These are phyloP conservation scores for Eufriesea mexicana DNA, from an alignment of 1,140 invertebrate species.

Conservation along the genomic window DNA sequence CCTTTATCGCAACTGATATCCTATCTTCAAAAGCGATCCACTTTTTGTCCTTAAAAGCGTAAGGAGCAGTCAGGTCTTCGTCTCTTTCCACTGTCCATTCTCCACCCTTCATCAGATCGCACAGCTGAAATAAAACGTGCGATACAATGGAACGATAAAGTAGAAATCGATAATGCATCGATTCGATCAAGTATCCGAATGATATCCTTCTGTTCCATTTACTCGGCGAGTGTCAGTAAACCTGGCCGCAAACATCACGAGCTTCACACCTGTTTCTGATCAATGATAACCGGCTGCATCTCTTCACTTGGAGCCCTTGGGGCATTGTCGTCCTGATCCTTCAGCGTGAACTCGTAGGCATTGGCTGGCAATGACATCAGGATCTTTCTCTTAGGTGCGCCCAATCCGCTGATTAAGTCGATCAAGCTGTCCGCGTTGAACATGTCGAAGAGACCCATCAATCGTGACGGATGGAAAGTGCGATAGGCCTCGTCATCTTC, in stretches of 20 bases:
- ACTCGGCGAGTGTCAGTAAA: neutral
- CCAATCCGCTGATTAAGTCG: conserved; percentile 88
- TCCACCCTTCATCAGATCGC: conserved; percentile 84
- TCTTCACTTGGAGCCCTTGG: conserved; percentile 86
- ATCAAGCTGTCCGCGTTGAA: conserved; percentile 90
- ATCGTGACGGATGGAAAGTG: conserved; percentile 89
- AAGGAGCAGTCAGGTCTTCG: conserved; percentile 90
- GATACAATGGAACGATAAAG: too few relatives aligned
- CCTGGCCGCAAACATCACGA: neutral
- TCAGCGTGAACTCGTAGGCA: conserved; percentile 86
- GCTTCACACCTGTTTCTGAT: conserved; percentile 83
- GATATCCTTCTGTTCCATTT: too few relatives aligned
- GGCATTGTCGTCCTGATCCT: conserved; percentile 85
- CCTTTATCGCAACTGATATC: conserved; percentile 88
- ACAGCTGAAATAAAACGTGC: conserved; percentile 80
- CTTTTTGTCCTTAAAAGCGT: conserved; percentile 87
- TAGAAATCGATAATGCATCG: too few relatives aligned
- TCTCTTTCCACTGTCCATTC: conserved; percentile 90
- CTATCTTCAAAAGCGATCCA: conserved; percentile 92
- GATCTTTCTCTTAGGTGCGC: conserved; percentile 87
- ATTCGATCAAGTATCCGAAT: too few relatives aligned
- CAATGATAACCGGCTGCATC: conserved; percentile 83
- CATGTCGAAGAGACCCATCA: conserved; percentile 90
- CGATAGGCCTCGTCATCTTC: conserved; percentile 83
- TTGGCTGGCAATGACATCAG: conserved; percentile 87